Evolutionary conservation across 2,888 invertebrate genomes (phyloP).

Genomic region (Drosophila hamatofila): DNA sequence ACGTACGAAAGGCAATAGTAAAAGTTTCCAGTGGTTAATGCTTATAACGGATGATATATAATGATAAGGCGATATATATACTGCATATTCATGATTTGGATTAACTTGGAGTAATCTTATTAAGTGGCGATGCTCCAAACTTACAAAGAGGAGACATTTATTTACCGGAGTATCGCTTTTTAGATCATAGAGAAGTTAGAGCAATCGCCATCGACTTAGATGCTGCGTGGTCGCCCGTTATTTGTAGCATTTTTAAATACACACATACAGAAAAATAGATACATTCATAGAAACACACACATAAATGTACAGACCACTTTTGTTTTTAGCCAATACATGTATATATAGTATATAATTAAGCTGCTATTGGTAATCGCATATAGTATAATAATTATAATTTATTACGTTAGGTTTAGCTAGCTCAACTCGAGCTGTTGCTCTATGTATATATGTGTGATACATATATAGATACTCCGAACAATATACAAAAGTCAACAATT

Average conservation of each 20-base stretch:
- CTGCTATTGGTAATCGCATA: conserved; percentile 60
- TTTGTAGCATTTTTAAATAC: conserved; percentile 24
- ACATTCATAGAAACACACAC: conserved; percentile 36
- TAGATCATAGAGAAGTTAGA: conserved; percentile 22
- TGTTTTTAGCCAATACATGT: conserved; percentile 55
- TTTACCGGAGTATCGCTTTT: conserved; percentile 31
- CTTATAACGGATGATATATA: conserved; percentile 32
- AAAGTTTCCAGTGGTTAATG: conserved; percentile 33
- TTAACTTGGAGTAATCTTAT: conserved; percentile 2
- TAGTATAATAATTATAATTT: conserved; percentile 43
- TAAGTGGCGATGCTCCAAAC: conserved; percentile 27
- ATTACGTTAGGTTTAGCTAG: conserved; percentile 21
- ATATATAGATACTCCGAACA: conserved; percentile 6
- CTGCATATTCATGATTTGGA: conserved; percentile 12
- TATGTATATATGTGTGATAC: not conserved
- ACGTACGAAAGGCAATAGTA: conserved; percentile 60
- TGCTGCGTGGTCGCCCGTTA: conserved; percentile 4
- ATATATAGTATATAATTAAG: conserved; percentile 54
- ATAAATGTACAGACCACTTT: conserved; percentile 47
- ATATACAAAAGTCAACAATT: conserved; percentile 34
- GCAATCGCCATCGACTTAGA: conserved; percentile 9
- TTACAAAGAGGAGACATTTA: conserved; percentile 13
- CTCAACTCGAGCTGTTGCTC: conserved; percentile 16
- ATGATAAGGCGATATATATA: conserved; percentile 43
- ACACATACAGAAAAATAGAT: conserved; percentile 49